Percentiles rank a stretch among this genome's conserved stretches.
phyloP scores from a whole-genome alignment of 2,797 vertebrate genomes.

The Monodelphis domestica region DNA sequence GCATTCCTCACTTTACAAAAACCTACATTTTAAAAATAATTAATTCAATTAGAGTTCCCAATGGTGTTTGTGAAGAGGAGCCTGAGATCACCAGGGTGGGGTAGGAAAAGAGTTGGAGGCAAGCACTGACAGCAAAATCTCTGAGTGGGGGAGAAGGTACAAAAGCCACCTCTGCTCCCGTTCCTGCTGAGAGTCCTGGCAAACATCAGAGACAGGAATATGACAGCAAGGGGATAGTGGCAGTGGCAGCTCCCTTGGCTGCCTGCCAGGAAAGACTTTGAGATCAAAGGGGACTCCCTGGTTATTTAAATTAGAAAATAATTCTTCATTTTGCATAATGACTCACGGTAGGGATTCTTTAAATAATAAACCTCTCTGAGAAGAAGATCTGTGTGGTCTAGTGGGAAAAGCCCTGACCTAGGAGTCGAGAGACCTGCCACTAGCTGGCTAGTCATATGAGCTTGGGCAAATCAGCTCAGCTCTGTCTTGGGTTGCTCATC shows the following conservation, averaged over 20 bases:
- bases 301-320: constrained; percentile 1
- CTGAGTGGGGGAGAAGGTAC: background rate
- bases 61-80: background rate
- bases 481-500: background rate
- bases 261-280: background rate
- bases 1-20: background rate
- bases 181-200: background rate
- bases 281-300: constrained; percentile 2
- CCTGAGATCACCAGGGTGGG: background rate
- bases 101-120: background rate
- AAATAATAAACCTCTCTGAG: background rate
- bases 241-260: background rate
- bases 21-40: background rate
- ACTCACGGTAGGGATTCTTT: background rate
- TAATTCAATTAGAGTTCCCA: background rate
- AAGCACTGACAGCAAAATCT: background rate
- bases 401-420: background rate
- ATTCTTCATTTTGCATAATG: background rate
- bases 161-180: background rate
- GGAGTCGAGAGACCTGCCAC: background rate
- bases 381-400: background rate
- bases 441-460: background rate
- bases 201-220: background rate
- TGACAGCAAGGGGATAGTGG: background rate
- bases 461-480: background rate